Evolutionary conservation across 2,888 invertebrate species (phyloP).

Genomic region (Thalpophila matura): DNA sequence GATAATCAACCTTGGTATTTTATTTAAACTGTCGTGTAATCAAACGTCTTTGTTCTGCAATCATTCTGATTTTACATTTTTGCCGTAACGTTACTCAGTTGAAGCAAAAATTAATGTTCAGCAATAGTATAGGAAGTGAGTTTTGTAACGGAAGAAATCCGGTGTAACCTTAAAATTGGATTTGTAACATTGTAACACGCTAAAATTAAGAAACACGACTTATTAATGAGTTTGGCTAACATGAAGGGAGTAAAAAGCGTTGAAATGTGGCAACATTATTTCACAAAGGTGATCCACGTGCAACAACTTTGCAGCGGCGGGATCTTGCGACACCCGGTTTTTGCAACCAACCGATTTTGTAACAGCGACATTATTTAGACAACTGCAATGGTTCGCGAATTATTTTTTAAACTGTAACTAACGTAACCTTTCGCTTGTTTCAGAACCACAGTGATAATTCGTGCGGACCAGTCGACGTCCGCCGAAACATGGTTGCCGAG

Average conservation of each 20-base stretch:
- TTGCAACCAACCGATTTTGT: slow-evolving; percentile 82
- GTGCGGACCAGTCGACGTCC: slow-evolving; percentile 88
- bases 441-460: slow-evolving; percentile 87
- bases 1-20: slow-evolving; percentile 27
- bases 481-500: slow-evolving; percentile 97
- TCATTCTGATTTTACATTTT: slow-evolving; percentile 52
- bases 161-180: slow-evolving; percentile 76
- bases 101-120: slow-evolving; percentile 59
- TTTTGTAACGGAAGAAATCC: slow-evolving; percentile 81
- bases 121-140: slow-evolving; percentile 74
- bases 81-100: slow-evolving; percentile 59
- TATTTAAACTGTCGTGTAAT: slow-evolving; percentile 12
- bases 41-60: slow-evolving; percentile 32
- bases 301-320: slow-evolving; percentile 77
- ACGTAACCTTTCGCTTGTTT: slow-evolving; percentile 83
- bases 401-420: slow-evolving; percentile 71
- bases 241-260: slow-evolving; percentile 83
- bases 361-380: slow-evolving; percentile 77
- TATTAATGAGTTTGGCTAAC: slow-evolving; percentile 82
- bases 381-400: slow-evolving; percentile 71
- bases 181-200: slow-evolving; percentile 71
- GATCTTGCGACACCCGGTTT: slow-evolving; percentile 82
- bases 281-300: slow-evolving; percentile 85
- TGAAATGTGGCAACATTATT: slow-evolving; percentile 81
- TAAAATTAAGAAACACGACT: slow-evolving; percentile 80